A percentile compares a stretch with the other conserved stretches of the same genome.
Evolutionary conservation across 2,797 vertebrate species (phyloP).

Genomic region (Pteronotus mesoamericanus): DNA sequence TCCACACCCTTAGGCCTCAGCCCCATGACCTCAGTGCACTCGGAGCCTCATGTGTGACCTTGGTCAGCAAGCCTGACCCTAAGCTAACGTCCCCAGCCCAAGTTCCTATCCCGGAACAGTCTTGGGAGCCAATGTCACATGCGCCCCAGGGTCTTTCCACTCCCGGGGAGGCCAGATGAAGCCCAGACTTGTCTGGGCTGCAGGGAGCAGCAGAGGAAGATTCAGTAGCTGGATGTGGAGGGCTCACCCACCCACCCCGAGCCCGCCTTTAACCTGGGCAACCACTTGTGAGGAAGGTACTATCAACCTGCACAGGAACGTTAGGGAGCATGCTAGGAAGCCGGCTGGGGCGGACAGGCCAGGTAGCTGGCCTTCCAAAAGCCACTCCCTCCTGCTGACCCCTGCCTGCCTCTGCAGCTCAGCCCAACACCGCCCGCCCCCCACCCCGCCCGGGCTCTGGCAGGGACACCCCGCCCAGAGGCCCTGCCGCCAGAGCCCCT

Average conservation of each 20-base stretch:
- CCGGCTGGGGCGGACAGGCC: not conserved
- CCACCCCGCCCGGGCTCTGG: not conserved
- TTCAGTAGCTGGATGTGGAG: accelerated
- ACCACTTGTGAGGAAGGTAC: not conserved
- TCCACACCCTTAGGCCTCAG: accelerated
- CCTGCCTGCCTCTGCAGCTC: not conserved
- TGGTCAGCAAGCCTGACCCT: not conserved
- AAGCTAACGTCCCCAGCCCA: too few species aligned
- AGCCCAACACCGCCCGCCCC: not conserved
- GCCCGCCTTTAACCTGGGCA: not conserved
- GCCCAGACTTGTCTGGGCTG: accelerated
- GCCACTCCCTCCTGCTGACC: not conserved
- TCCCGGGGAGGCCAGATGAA: accelerated
- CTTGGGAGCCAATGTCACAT: too few species aligned
- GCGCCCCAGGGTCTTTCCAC: not conserved
- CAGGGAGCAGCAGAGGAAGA: not conserved
- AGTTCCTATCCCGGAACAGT: not conserved
- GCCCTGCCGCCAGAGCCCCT: not conserved
- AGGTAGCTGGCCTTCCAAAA: not conserved
- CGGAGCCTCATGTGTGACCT: not conserved
- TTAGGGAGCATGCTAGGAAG: not conserved
- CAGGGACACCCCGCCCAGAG: accelerated
- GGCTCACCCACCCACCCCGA: not conserved
- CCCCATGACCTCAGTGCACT: accelerated
- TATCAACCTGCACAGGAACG: not conserved